phyloP scores from a whole-genome alignment of 2,113 vertebrate species.

The Xerus inauris region DNA sequence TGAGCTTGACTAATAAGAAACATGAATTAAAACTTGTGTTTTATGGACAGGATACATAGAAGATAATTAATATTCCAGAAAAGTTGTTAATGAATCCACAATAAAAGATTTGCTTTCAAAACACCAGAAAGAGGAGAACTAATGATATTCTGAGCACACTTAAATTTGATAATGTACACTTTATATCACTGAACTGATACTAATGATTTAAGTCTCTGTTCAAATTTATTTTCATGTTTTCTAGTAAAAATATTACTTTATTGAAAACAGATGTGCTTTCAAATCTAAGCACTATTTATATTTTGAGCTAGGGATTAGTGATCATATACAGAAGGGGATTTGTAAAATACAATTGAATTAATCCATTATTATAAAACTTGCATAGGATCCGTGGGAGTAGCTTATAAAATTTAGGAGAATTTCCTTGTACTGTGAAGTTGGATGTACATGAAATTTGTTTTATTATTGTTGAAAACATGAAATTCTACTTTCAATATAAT shows the following conservation, averaged over 20 bases:
- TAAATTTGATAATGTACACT: constrained; percentile 37
- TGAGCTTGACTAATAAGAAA: neutral
- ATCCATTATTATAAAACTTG: neutral
- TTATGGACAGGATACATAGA: neutral
- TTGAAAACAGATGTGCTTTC: constrained; percentile 56
- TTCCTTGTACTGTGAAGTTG: neutral
- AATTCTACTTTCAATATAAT: neutral
- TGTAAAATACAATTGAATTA: constrained; percentile 27
- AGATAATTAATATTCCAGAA: neutral
- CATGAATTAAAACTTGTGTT: neutral
- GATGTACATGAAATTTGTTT: neutral
- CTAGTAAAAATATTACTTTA: constrained; percentile 54
- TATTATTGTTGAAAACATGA: neutral
- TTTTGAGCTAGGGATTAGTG: constrained; percentile 23
- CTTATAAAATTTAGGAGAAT: neutral
- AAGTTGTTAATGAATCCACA: constrained; percentile 34
- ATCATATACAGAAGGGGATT: neutral
- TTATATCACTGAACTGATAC: constrained; percentile 36
- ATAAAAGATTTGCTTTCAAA: neutral
- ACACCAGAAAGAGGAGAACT: neutral
- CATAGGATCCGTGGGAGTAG: neutral
- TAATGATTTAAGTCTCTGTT: constrained; percentile 62
- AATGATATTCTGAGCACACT: constrained; percentile 11
- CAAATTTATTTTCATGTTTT: constrained; percentile 64
- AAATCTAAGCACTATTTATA: constrained; percentile 41